phyloP scores from a whole-genome alignment of 2,797 vertebrate genomes.

The Eidolon dupreanum region DNA sequence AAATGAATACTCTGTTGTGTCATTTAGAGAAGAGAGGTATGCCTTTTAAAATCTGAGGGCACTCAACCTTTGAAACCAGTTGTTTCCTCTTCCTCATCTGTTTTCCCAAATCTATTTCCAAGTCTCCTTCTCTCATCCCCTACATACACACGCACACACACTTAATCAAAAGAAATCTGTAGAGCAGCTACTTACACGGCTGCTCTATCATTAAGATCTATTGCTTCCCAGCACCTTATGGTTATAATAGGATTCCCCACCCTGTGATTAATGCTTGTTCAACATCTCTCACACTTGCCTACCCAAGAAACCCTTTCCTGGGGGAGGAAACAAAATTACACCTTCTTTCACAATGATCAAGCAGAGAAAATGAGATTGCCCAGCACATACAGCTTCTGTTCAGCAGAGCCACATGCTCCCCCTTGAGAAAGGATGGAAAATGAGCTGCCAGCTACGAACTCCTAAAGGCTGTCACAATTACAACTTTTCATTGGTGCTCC shows the following conservation, averaged over 20 bases:
- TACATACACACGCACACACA: not conserved
- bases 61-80: constrained; percentile 29
- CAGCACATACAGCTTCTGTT: not conserved
- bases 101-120: constrained; percentile 39
- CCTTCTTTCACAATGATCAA: constrained; percentile 70
- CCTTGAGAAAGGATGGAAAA: constrained; percentile 78
- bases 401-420: constrained; percentile 37
- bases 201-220: constrained; percentile 56
- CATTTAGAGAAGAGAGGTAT: not conserved
- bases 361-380: constrained; percentile 68
- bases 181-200: not conserved
- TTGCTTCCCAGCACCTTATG: constrained; percentile 53
- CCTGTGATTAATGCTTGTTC: constrained; percentile 72
- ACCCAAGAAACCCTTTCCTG: constrained; percentile 68
- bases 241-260: constrained; percentile 33
- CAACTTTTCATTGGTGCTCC: constrained; percentile 65
- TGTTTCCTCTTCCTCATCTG: constrained; percentile 2
- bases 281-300: constrained; percentile 54
- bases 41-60: constrained; percentile 31
- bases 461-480: constrained; percentile 64
- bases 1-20: not conserved
- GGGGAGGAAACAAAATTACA: constrained; percentile 72
- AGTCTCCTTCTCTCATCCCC: constrained; percentile 21
- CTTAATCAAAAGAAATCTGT: constrained; percentile 65
- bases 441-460: constrained; percentile 65